Evolutionary conservation across 53 echinoderm and acorn worm species (phyloP).

Genomic region (Echinometra lucunter): DNA sequence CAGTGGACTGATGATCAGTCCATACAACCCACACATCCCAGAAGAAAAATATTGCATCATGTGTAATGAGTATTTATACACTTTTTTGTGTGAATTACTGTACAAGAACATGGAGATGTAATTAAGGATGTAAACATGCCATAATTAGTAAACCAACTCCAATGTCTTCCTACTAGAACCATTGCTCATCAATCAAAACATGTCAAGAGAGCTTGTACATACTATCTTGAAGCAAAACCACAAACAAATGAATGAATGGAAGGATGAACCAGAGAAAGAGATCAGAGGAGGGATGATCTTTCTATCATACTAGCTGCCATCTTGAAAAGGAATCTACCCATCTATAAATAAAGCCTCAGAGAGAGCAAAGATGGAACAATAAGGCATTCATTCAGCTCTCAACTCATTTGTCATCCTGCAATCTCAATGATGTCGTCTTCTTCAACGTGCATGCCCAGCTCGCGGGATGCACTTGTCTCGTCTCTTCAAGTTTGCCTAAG

Average conservation of each 20-base stretch:
- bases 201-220: not conserved
- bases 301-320: slow-evolving; percentile 15
- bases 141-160: not conserved
- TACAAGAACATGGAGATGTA: no score
- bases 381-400: slow-evolving; percentile 39
- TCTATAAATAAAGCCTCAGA: slow-evolving; percentile 43
- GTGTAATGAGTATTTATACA: no score
- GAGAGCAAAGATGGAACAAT: slow-evolving; percentile 38
- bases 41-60: not conserved
- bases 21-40: no score
- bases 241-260: slow-evolving; percentile 47
- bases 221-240: not conserved
- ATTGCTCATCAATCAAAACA: not conserved
- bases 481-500: slow-evolving; percentile 3
- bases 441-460: not conserved
- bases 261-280: slow-evolving; percentile 7
- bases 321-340: slow-evolving; percentile 43
- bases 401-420: slow-evolving; percentile 52
- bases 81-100: no score
- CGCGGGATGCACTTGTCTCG: slow-evolving; percentile 27
- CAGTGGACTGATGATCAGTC: no score
- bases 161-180: not conserved
- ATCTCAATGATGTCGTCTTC: slow-evolving; percentile 48
- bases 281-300: not conserved
- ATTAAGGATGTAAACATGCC: not conserved